Conservation (phyloP, 2,888 invertebrate species). For the Crematogaster levior region DNA sequence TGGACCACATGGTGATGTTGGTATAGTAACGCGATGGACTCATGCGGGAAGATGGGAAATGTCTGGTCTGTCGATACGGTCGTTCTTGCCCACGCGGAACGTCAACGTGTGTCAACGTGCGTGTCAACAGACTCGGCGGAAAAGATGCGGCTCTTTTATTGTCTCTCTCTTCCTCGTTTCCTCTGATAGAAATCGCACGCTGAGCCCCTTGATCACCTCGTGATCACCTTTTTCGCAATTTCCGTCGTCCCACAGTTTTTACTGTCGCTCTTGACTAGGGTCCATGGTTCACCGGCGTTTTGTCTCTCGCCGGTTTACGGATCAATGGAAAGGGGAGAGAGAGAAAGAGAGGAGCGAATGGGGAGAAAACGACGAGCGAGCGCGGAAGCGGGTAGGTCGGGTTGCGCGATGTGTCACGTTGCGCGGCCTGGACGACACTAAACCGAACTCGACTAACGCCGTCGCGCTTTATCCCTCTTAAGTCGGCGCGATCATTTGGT, state of each 20-base stretch:
- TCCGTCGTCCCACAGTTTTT: constrained; percentile 18
- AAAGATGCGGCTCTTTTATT: constrained; percentile 37
- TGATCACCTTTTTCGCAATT: background rate
- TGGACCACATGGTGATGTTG: constrained; percentile 75
- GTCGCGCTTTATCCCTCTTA: constrained; percentile 82
- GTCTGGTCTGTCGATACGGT: constrained; percentile 8
- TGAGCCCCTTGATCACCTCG: background rate
- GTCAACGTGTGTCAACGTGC: constrained; percentile 64
- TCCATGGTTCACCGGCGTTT: constrained; percentile 25
- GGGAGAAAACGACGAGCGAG: constrained; percentile 8
- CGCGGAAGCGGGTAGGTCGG: background rate
- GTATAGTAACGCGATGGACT: constrained; percentile 12
- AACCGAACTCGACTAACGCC: constrained; percentile 71
- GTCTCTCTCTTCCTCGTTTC: background rate
- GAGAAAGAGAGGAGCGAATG: constrained; percentile 27
- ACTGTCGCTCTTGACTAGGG: constrained; percentile 26
- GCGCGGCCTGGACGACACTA: constrained; percentile 83
- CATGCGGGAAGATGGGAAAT: constrained; percentile 34
- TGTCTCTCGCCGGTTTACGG: background rate
- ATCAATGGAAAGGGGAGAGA: no score
- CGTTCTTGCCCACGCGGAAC: constrained; percentile 40
- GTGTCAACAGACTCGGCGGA: constrained; percentile 39
- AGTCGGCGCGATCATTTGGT: constrained; percentile 79
- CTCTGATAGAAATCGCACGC: background rate
- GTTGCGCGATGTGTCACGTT: constrained; percentile 75